Evolutionary conservation across 2,797 vertebrate species (phyloP), one percentile per base, ranked within the genome.

Genomic region (Rhinella marina): DNA sequence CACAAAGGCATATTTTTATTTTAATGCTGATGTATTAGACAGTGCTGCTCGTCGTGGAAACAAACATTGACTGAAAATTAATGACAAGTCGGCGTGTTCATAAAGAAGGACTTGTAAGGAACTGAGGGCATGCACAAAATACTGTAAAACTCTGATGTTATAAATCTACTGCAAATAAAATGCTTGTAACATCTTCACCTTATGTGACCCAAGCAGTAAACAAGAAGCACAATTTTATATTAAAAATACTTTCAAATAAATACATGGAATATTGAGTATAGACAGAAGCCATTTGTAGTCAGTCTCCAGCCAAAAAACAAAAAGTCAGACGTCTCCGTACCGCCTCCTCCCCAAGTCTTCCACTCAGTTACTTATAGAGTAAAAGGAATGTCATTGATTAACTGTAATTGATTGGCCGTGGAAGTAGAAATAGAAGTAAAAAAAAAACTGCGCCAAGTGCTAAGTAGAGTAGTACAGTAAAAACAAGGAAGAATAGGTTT

Each of bases 21-120:
- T 84, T 75, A 73, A 73, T 61, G 25, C 23, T 84, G 82, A 84
- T 73, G 57, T 84, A 84, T 75, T 84, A 75, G 70, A 72, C 68
- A 84, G 68, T 17, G 68, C 11, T 57, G 27, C 72, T 57, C 19
- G 9, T 41, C 19, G 29, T 75, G 82, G 52, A 83, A 84, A 73
- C 70, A 75, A 83, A 72, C 82, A 75, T 14, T 23, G 68, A 41
- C 66, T 48, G 56, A 61, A 75, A 84, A 75, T 75, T 19, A 83
- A 83, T 83, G 64, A 16, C 66, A 68, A 68, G 61, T 9, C 0
- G 2, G 1, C 48, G 17, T 7, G 56, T 32, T 80, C 77, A 29
- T 29, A 59, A 27, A 83, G 48, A 72, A 23, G 54, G 54, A 68
- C 52, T 32, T 83, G 52, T 27, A 72, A 72, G 23, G 19, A 50